A percentile compares a stretch with the other conserved stretches of the same genome.
These are phyloP conservation scores for Tupaia tana DNA, from an alignment of 2,113 vertebrate species.

Conservation along the genomic window DNA sequence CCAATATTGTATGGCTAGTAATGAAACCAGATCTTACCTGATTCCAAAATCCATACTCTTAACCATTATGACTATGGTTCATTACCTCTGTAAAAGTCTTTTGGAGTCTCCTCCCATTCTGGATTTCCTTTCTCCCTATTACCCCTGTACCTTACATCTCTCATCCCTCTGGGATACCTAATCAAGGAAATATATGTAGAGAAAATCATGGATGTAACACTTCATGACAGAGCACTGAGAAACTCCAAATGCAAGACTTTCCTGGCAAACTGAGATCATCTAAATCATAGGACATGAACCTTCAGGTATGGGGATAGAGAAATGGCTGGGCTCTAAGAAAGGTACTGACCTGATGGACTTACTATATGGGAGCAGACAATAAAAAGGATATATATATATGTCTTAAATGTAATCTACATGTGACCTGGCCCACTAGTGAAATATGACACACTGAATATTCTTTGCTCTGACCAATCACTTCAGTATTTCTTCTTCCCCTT, in stretches of 20 bases:
- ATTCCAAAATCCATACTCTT: not conserved
- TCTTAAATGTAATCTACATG: not conserved
- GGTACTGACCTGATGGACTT: not conserved
- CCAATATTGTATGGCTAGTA: not conserved
- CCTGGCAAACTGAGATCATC: not conserved
- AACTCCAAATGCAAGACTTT: slow-evolving; percentile 2
- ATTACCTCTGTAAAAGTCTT: not conserved
- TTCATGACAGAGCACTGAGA: not conserved
- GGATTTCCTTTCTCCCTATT: not conserved
- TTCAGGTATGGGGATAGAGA: not conserved
- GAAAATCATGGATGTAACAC: not conserved
- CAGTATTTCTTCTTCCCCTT: not conserved
- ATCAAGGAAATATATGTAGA: not conserved
- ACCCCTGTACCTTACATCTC: not conserved
- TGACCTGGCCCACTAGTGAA: not conserved
- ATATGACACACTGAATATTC: not conserved
- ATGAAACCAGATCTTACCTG: not conserved
- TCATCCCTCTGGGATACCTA: not conserved
- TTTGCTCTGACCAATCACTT: not conserved
- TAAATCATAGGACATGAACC: not conserved
- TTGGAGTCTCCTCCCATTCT: not conserved
- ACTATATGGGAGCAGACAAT: not conserved
- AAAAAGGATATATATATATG: not conserved
- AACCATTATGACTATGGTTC: not conserved
- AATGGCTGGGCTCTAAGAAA: not conserved